Conservation (phyloP, 2,888 invertebrate genomes). For the Ganaspis brasiliensis region DNA sequence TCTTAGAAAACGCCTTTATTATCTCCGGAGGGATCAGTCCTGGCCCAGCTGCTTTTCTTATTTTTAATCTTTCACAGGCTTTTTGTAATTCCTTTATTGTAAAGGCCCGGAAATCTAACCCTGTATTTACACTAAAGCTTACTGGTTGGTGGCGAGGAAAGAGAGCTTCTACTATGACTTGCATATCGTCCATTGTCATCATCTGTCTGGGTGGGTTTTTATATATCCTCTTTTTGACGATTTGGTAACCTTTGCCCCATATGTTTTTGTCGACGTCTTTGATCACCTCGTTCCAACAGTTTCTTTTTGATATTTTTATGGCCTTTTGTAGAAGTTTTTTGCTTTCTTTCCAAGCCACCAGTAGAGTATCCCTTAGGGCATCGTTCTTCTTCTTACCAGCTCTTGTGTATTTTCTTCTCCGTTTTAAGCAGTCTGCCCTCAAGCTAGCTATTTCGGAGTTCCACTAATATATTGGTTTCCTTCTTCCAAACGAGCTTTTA, state of each 20-base stretch:
- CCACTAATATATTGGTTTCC: background rate
- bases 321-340: background rate
- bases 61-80: background rate
- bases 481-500: background rate
- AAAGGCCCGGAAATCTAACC: background rate
- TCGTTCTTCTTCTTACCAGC: background rate
- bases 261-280: background rate
- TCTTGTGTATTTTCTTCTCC: background rate
- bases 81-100: too few species aligned
- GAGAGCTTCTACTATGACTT: background rate
- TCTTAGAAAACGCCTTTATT: background rate
- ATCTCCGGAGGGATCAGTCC: conserved; percentile 27
- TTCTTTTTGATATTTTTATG: background rate
- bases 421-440: background rate
- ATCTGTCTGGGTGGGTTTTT: background rate
- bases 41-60: conserved; percentile 38
- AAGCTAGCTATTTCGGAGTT: background rate
- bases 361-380: background rate
- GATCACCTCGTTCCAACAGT: background rate
- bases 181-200: background rate
- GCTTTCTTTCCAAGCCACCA: background rate
- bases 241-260: background rate
- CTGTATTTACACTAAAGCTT: background rate
- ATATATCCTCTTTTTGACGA: background rate
- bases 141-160: conserved; percentile 1